These are phyloP conservation scores for Masticophis lateralis DNA, from an alignment of 2,797 vertebrate species.

Conservation along the genomic window DNA sequence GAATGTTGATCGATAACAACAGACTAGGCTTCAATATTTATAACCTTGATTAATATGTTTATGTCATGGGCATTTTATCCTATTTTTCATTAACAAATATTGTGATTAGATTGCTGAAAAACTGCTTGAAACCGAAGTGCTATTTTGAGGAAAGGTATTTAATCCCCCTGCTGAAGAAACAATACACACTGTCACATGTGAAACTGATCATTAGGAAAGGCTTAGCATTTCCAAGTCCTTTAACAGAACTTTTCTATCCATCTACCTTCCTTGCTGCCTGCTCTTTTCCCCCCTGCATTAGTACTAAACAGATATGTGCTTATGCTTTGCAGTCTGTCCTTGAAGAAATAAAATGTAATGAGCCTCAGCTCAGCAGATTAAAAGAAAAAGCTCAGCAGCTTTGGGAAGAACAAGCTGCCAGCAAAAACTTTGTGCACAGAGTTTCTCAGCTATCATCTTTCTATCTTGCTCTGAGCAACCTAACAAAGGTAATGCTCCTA, in stretches of 20 bases:
- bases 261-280: constrained; percentile 56
- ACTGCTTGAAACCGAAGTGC: background rate
- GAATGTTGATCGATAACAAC: background rate
- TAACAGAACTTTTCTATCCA: constrained; percentile 35
- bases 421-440: constrained; percentile 94
- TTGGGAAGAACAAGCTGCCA: constrained; percentile 93
- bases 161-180: background rate
- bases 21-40: background rate
- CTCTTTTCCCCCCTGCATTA: constrained; percentile 57
- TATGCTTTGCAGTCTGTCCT: constrained; percentile 93
- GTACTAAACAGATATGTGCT: constrained; percentile 75
- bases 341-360: constrained; percentile 89
- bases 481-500: constrained; percentile 87
- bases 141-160: background rate
- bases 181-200: background rate
- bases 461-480: constrained; percentile 93
- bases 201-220: background rate
- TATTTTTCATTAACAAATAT: background rate
- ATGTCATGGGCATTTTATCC: background rate
- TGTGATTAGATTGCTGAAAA: background rate
- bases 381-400: constrained; percentile 93
- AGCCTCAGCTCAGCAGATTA: constrained; percentile 88
- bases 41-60: background rate
- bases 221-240: constrained; percentile 3
- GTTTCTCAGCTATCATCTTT: constrained; percentile 96